A percentile compares a stretch with the other conserved stretches of the same genome.
These are phyloP conservation scores for Bergia puertoricense DNA, from an alignment of 92 coral and sea anemone genomes.

Conservation along the genomic window DNA sequence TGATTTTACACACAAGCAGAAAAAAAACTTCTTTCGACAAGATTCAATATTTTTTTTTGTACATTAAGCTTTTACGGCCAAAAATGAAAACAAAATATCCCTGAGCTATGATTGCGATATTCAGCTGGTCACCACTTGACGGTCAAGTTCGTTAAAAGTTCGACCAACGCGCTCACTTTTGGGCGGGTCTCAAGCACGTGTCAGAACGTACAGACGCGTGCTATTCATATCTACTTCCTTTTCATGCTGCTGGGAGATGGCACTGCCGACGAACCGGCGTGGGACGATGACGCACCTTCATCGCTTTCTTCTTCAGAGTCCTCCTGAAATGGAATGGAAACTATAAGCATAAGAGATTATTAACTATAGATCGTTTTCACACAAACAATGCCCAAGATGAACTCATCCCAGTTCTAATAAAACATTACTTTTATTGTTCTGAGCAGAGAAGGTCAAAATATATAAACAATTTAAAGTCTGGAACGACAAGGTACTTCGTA, in stretches of 20 bases:
- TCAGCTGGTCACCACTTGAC: not conserved
- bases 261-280: slow-evolving; percentile 38
- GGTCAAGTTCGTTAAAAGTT: not conserved
- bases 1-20: too few relatives aligned
- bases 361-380: not conserved
- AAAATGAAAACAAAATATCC: not conserved
- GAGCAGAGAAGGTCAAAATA: too few relatives aligned
- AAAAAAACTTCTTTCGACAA: too few relatives aligned
- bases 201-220: not conserved
- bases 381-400: too few relatives aligned
- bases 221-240: slow-evolving; percentile 8
- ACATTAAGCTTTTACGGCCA: not conserved
- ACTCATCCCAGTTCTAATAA: too few relatives aligned
- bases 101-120: not conserved
- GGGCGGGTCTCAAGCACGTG: not conserved
- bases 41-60: too few relatives aligned
- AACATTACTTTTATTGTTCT: too few relatives aligned
- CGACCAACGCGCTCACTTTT: not conserved
- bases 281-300: slow-evolving; percentile 43
- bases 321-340: slow-evolving; percentile 10
- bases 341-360: not conserved
- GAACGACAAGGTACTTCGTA: too few relatives aligned
- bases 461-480: too few relatives aligned
- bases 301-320: slow-evolving; percentile 40
- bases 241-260: slow-evolving; percentile 45